Evolutionary conservation across 1,140 invertebrate genomes (phyloP), one percentile per base, ranked within the genome.

Genomic region (Neocloeon triangulifer): DNA sequence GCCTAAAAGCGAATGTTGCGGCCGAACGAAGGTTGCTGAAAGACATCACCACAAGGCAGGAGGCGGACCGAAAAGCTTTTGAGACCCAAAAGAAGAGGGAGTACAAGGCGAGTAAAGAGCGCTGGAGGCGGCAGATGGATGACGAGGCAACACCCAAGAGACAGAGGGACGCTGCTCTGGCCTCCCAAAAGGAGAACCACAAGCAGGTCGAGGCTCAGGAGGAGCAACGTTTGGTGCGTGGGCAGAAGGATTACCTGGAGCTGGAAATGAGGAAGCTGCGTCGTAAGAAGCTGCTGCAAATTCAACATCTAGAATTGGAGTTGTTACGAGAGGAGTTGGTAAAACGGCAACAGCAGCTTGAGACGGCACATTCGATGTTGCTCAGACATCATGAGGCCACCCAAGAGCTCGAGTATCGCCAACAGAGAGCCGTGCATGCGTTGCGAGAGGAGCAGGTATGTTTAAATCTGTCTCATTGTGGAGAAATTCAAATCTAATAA

Each of bases 91-190:
- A 91, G 55, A 94, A 96, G 58, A 82, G 82, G 50, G 91, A 97
- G 53, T 97, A 97, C 59, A 98, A 98, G 56, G 74, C 74, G 26
- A 95, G 86, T 50, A 97, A 97, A 59, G 94, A 98, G 50, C 60
- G 82, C 44, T 88, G 85, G 73, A 96, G 88, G 69, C 71, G 79
- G 48, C 84, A 91, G 53, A 62, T 94, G 22, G 80, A 74, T 29
- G 81, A 88, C 49, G 80, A 85, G 49, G 72, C 77, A 19, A 89
- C 85, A 38, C 82, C 86, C 12, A 92, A 91, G 56, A 65, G 84
- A 44, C 81, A 88, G 53, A 63, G 80, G 41, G 88, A 94, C 49
- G 80, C 85, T 27, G 80, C 77, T 23, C 59, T 86, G 48, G 73
- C 71, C 47, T 69, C 69, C 46, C 86, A 92, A 46, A 96, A 96